Evolutionary conservation across 2,888 invertebrate species (phyloP).

Genomic region (Xanthia togata): DNA sequence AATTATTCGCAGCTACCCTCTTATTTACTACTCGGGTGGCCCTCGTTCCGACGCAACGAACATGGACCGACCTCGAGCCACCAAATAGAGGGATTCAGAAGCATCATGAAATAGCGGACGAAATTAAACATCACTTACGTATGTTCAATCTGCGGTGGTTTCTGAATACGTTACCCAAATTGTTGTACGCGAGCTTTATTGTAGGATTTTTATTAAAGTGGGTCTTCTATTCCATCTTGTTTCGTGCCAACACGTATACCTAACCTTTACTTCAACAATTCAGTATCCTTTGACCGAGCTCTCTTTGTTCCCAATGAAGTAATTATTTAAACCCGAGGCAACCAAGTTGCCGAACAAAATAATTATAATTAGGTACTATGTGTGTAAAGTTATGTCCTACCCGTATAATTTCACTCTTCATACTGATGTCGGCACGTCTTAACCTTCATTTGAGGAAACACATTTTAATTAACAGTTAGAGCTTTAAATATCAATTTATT

Average conservation of each 20-base stretch:
- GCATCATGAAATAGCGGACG: conserved; percentile 3
- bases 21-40: conserved; percentile 45
- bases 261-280: conserved; percentile 51
- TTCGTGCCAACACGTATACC: conserved; percentile 14
- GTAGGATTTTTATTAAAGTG: conserved; percentile 3
- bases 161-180: not conserved
- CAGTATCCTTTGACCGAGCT: conserved; percentile 53
- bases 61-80: not conserved
- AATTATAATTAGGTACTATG: conserved; percentile 44
- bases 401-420: conserved; percentile 34
- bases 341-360: conserved; percentile 40
- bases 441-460: conserved; percentile 24
- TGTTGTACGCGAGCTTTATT: not conserved
- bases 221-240: conserved; percentile 3
- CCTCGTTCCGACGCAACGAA: conserved; percentile 24
- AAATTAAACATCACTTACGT: conserved; percentile 24
- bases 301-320: conserved; percentile 59
- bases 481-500: conserved; percentile 44
- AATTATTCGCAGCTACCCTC: conserved; percentile 61
- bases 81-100: conserved; percentile 17
- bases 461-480: conserved; percentile 57
- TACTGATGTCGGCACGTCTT: conserved; percentile 20
- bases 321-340: conserved; percentile 56
- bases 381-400: conserved; percentile 41
- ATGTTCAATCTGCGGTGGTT: conserved; percentile 21